A percentile compares a stretch with the other conserved stretches of the same genome.
Conservation (phyloP, 2,888 invertebrate species). For the Sminthurinus aureus region DNA sequence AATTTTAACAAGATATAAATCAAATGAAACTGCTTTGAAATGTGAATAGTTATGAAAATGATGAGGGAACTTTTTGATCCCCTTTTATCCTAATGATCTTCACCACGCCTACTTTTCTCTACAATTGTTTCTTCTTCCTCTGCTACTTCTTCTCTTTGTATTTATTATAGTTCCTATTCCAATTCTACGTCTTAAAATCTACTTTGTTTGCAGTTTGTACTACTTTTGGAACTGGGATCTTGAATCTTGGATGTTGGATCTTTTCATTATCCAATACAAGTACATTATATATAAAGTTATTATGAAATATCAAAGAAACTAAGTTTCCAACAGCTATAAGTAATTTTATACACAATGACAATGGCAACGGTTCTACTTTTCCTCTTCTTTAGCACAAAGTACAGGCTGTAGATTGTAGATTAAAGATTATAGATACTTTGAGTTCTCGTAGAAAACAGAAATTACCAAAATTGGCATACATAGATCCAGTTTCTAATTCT, state of each 20-base stretch:
- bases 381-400: no score
- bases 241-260: no score
- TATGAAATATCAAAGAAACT: no score
- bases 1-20: neutral
- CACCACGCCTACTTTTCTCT: neutral
- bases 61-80: slow-evolving; percentile 2
- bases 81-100: neutral
- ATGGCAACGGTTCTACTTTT: no score
- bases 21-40: neutral
- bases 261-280: no score
- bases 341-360: no score
- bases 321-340: no score
- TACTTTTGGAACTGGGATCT: no score
- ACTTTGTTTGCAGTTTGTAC: no score
- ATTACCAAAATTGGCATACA: neutral
- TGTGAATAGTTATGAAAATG: neutral
- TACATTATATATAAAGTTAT: no score
- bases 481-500: neutral
- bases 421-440: neutral
- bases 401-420: neutral
- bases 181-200: neutral
- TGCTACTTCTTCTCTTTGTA: neutral
- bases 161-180: no score
- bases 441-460: neutral
- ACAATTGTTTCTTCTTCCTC: neutral